Evolutionary conservation across 1,140 invertebrate genomes (phyloP).

Genomic region (Trigoniulus corallinus): DNA sequence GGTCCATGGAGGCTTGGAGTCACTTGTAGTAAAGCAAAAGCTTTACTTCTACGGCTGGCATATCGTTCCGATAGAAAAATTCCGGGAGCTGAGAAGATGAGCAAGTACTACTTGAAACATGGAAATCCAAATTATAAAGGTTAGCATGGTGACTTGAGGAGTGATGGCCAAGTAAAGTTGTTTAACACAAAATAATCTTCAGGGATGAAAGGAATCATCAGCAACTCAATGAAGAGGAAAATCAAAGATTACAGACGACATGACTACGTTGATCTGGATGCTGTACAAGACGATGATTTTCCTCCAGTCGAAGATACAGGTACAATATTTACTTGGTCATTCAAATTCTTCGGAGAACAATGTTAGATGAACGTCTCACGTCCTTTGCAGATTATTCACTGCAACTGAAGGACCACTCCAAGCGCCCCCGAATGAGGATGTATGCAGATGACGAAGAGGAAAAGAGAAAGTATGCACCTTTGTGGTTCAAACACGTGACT

Average conservation of each 20-base stretch:
- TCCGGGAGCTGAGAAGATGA: conserved; percentile 38
- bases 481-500: no score
- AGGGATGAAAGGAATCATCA: conserved; percentile 35
- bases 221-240: conserved; percentile 31
- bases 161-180: neutral
- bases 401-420: no score
- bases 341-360: conserved; percentile 8
- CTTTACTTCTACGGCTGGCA: conserved; percentile 54
- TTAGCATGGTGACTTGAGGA: conserved; percentile 15
- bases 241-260: neutral
- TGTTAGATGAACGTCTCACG: no score
- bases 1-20: conserved; percentile 57
- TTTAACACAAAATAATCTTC: neutral
- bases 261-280: conserved; percentile 9
- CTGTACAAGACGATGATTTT: conserved; percentile 7
- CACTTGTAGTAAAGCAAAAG: conserved; percentile 39
- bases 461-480: no score
- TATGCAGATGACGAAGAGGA: conserved; percentile 70
- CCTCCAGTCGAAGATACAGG: conserved; percentile 23
- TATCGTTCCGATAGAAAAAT: conserved; percentile 43
- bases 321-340: conserved; percentile 13
- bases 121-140: conserved; percentile 45
- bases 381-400: no score
- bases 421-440: conserved; percentile 60
- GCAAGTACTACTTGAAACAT: conserved; percentile 43